Base-by-base conservation (phyloP, 2,888 invertebrate species). In the Tetragnatha montana region DNA sequence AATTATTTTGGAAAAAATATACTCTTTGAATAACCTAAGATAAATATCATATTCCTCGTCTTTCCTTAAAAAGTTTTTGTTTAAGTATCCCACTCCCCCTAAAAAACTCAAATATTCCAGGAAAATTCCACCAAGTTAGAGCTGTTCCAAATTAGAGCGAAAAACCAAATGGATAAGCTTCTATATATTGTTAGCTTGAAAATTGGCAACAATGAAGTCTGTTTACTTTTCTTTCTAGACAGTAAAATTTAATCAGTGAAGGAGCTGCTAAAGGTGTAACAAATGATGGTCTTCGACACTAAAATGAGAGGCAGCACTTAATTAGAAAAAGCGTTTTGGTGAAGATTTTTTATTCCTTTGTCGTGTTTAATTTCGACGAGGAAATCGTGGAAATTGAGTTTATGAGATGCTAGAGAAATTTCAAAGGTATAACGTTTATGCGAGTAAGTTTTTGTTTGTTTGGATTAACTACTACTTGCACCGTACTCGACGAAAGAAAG, bases 301-400 rank as follows among this genome's bases (percentile, higher is more conserved):
- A 17, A 60, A 60, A 60, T 60, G 60, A 60, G 60, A 35, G 4
- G 60, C 12, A 12, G 75, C 49, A 47, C 78, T 78, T 78, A 78
- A 60, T 78, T 78, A 78, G 60, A 22, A 68, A 60, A 78, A 78
- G 22, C 22, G 12, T 17, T 78, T 78, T 22, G 17, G 22, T 7
- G 8, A 60, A 60, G 60, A 60, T 60, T 60, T 35, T 60, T 60
- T 17, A 60, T 60, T 60, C 60, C 10, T 60, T 17, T 60, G 14
- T 60, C 17, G 60, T 60, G 60, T 60, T 60, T 60, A 60, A 60
- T 60, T 6, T 60, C 17, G 60, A 17, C 60, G 60, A 17, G 60
- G 60, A 12, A 60, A 60, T 60, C 60, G 17, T 17, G 60, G 60
- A 60, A 60, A 60, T 60, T 60, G 60, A 60, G 60, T 60, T 60